phyloP scores from a whole-genome alignment of 2,888 invertebrate species.

The Gastrophysa polygoni region DNA sequence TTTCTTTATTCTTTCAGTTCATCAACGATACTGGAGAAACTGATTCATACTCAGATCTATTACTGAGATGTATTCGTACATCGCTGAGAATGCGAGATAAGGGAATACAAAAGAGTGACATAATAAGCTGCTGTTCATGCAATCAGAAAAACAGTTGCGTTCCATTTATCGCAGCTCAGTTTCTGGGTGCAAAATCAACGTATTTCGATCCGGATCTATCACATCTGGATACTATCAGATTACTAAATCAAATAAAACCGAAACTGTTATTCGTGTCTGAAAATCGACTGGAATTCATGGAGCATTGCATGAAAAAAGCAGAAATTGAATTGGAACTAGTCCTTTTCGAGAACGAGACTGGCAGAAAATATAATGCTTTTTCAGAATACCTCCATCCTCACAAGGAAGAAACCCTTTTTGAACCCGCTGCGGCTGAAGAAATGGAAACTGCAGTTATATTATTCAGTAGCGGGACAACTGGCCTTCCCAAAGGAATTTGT shows the following conservation, averaged over 20 bases:
- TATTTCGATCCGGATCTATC: conserved; percentile 46
- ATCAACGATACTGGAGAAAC: conserved; percentile 24
- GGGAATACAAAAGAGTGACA: conserved; percentile 27
- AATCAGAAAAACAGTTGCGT: conserved; percentile 42
- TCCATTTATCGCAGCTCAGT: conserved; percentile 60
- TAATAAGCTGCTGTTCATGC: conserved; percentile 25
- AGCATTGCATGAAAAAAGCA: conserved; percentile 29
- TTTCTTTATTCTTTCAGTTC: conserved; percentile 21
- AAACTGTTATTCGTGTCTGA: conserved; percentile 32
- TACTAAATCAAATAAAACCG: conserved; percentile 31
- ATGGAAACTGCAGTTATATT: conserved; percentile 42
- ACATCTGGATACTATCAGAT: conserved; percentile 30
- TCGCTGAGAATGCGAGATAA: conserved; percentile 23
- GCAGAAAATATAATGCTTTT: conserved; percentile 32
- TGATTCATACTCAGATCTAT: conserved; percentile 22
- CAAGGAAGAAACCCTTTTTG: conserved; percentile 38
- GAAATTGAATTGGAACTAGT: conserved; percentile 38
- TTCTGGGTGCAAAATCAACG: conserved; percentile 53
- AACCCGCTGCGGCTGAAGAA: conserved; percentile 31
- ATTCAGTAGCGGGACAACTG: conserved; percentile 51
- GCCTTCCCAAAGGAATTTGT: conserved; percentile 48
- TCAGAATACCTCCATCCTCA: conserved; percentile 30
- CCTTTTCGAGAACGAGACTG: conserved; percentile 43
- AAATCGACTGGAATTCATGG: conserved; percentile 28
- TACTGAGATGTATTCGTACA: conserved; percentile 24